These are phyloP conservation scores for Epiblema foenella DNA, from an alignment of 2,888 invertebrate species.

Conservation along the genomic window DNA sequence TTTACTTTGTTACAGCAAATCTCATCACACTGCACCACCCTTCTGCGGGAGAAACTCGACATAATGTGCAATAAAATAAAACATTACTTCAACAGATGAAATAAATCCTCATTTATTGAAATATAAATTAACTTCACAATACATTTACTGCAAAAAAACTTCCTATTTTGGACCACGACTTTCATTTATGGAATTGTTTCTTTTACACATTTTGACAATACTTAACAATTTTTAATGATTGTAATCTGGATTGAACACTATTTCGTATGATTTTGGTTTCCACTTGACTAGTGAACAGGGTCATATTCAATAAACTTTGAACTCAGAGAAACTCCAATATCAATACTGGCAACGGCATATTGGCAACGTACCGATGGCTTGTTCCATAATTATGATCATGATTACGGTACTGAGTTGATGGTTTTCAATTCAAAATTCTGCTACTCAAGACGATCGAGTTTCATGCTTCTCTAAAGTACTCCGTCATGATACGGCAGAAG, in stretches of 20 bases:
- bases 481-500: neutral
- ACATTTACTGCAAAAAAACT: conserved; percentile 8
- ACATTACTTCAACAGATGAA: conserved; percentile 5
- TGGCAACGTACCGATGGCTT: too few relatives aligned
- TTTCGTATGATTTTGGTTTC: neutral
- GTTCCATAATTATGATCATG: too few relatives aligned
- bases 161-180: conserved; percentile 3
- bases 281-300: neutral
- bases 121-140: neutral
- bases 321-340: too few relatives aligned
- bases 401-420: too few relatives aligned
- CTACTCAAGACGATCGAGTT: too few relatives aligned
- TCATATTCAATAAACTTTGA: neutral
- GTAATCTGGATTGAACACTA: neutral
- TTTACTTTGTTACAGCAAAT: conserved; percentile 7
- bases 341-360: too few relatives aligned
- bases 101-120: conserved; percentile 4
- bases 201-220: too few relatives aligned
- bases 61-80: conserved; percentile 46
- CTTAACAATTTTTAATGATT: neutral
- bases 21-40: conserved; percentile 27
- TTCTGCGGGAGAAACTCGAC: conserved; percentile 53
- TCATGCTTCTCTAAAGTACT: too few relatives aligned
- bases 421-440: too few relatives aligned
- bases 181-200: neutral